Evolutionary conservation across 2,888 invertebrate species (phyloP).

Genomic region (Achlya flavicornis): DNA sequence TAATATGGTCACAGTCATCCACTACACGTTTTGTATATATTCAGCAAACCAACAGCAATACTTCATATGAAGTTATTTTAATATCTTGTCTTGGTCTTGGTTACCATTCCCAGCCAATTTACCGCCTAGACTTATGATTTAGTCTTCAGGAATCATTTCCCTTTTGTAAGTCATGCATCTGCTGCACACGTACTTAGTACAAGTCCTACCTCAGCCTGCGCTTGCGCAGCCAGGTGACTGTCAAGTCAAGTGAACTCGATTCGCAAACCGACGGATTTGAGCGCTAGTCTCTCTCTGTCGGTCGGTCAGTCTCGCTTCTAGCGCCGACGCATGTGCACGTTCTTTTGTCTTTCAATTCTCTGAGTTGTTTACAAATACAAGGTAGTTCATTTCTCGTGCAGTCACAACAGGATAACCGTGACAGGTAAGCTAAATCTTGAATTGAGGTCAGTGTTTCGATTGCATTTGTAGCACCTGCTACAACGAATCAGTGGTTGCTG

Average conservation of each 20-base stretch:
- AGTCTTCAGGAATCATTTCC: no score
- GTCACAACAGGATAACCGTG: conserved; percentile 64
- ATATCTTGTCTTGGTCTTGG: background rate
- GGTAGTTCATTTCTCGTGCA: conserved; percentile 55
- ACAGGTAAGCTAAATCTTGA: conserved; percentile 66
- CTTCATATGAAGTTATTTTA: no score
- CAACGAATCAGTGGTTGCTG: conserved; percentile 28
- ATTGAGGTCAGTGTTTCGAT: conserved; percentile 64
- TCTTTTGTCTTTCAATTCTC: conserved; percentile 27
- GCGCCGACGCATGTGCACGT: conserved; percentile 61
- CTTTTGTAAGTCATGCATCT: no score
- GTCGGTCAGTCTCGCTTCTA: conserved; percentile 61
- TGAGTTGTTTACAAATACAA: conserved; percentile 73
- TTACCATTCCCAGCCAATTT: no score
- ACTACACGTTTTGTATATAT: no score
- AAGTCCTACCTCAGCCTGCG: conserved; percentile 28
- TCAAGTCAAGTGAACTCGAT: conserved; percentile 67
- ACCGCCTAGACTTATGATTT: no score
- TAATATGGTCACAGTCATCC: no score
- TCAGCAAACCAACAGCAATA: no score
- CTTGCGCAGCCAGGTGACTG: conserved; percentile 35
- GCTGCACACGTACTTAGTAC: no score
- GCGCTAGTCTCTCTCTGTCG: conserved; percentile 30
- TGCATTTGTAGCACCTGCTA: conserved; percentile 33
- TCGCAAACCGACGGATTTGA: conserved; percentile 49